Evolutionary conservation across 2,797 vertebrate species (phyloP).

Genomic region (Melanotaenia trifasciata): DNA sequence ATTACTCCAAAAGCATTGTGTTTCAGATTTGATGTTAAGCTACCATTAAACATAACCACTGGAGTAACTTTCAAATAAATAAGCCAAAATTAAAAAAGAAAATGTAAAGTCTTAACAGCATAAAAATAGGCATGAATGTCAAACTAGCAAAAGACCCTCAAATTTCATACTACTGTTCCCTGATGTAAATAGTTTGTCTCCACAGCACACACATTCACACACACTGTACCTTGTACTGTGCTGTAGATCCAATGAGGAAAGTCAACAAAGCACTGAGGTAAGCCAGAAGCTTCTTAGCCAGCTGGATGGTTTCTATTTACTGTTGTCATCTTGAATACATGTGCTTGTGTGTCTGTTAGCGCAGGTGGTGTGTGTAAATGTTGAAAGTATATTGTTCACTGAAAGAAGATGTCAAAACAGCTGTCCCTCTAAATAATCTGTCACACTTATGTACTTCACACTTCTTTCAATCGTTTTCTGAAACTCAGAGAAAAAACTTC

Average conservation of each 20-base stretch:
- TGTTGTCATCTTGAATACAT: constrained; percentile 28
- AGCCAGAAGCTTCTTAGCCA: constrained; percentile 46
- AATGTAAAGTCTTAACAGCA: background rate
- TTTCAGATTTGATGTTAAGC: background rate
- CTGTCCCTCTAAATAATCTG: constrained; percentile 48
- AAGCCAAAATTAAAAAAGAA: accelerated
- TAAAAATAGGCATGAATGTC: background rate
- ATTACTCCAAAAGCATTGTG: background rate
- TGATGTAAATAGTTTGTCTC: constrained; percentile 17
- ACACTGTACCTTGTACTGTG: constrained; percentile 41
- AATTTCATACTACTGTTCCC: constrained; percentile 27
- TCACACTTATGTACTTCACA: constrained; percentile 26
- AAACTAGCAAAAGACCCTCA: constrained; percentile 15
- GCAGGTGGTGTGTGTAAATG: background rate
- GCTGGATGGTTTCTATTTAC: constrained; percentile 58
- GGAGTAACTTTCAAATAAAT: background rate
- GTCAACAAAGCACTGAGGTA: constrained; percentile 67
- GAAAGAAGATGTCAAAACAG: constrained; percentile 34
- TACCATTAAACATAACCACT: background rate
- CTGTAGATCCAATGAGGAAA: constrained; percentile 68
- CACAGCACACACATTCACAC: constrained; percentile 33
- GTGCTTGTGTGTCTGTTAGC: constrained; percentile 16
- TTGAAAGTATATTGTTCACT: constrained; percentile 18
- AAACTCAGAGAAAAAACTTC: constrained; percentile 40
- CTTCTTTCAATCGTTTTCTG: constrained; percentile 38